These are phyloP conservation scores for Lasioglossum calceatum DNA, from an alignment of 2,888 invertebrate genomes.

Conservation along the genomic window DNA sequence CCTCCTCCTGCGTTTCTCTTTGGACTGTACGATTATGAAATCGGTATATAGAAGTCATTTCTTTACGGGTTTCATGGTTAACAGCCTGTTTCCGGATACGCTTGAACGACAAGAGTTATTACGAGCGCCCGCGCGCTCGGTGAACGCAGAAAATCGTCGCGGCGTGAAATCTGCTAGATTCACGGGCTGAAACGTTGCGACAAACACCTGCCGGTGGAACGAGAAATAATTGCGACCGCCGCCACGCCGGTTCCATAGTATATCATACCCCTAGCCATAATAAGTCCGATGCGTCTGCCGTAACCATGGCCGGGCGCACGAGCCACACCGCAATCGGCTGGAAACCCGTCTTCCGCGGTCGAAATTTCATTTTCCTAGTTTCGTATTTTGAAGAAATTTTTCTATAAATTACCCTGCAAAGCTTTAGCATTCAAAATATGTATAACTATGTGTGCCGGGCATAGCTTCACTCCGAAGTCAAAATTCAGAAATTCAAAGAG, in stretches of 20 bases:
- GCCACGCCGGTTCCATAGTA: neutral
- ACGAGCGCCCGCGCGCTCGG: neutral
- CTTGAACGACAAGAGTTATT: constrained; percentile 16
- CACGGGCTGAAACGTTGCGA: constrained; percentile 7
- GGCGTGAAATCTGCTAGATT: constrained; percentile 14
- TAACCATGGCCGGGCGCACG: neutral
- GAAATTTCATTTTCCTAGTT: neutral
- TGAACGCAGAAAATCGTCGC: constrained; percentile 16
- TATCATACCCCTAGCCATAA: constrained; percentile 7
- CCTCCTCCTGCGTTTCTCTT: neutral
- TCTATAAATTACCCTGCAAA: neutral
- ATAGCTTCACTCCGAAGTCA: no score
- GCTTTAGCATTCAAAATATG: neutral
- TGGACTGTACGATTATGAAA: neutral
- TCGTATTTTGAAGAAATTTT: neutral
- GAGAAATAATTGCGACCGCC: constrained; percentile 41
- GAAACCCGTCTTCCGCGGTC: neutral
- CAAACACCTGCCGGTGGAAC: constrained; percentile 38
- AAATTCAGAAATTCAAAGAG: no score
- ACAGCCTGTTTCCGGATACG: constrained; percentile 16
- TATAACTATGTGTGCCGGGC: neutral
- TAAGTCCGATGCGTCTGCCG: neutral
- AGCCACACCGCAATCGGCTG: neutral
- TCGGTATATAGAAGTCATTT: constrained; percentile 11
- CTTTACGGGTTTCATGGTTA: constrained; percentile 16